Percentiles rank a stretch among this genome's conserved stretches.
These are phyloP conservation scores for Molossus alvarezi DNA, from an alignment of 2,797 vertebrate species.

Conservation along the genomic window DNA sequence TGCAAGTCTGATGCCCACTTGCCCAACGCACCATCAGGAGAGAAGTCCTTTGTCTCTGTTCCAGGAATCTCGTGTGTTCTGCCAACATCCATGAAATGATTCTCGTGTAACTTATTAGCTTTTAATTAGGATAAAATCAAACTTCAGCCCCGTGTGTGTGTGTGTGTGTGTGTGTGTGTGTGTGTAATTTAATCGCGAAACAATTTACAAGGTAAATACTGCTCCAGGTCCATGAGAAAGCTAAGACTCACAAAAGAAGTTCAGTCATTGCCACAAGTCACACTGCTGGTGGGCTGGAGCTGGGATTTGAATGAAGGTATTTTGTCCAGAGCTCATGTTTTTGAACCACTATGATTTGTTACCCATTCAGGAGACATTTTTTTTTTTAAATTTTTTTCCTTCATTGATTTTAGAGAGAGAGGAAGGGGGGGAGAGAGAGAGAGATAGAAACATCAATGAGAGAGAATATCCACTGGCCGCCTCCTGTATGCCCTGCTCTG, in stretches of 20 bases:
- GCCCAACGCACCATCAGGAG: not conserved
- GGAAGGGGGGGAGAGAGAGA: too few relatives aligned
- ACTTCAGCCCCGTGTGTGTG: not conserved
- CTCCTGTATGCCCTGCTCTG: too few relatives aligned
- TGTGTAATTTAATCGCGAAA: not conserved
- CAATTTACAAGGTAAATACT: not conserved
- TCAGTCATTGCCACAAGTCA: not conserved
- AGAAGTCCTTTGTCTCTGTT: not conserved
- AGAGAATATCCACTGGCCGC: too few relatives aligned
- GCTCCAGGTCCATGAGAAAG: not conserved
- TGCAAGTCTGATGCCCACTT: not conserved
- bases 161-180: not conserved
- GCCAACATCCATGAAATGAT: not conserved
- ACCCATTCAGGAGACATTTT: not conserved
- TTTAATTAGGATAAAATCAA: conserved; percentile 22
- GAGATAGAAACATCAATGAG: too few relatives aligned
- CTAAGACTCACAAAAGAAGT: not conserved
- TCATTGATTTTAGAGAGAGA: too few relatives aligned
- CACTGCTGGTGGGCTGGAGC: not conserved
- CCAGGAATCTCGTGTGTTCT: not conserved
- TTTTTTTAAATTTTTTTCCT: too few relatives aligned
- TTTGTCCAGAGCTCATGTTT: not conserved
- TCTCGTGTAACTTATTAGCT: not conserved
- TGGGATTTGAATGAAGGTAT: not conserved
- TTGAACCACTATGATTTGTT: not conserved